These are phyloP conservation scores for Zonitis immaculata DNA, from an alignment of 2,888 invertebrate genomes.

Conservation along the genomic window DNA sequence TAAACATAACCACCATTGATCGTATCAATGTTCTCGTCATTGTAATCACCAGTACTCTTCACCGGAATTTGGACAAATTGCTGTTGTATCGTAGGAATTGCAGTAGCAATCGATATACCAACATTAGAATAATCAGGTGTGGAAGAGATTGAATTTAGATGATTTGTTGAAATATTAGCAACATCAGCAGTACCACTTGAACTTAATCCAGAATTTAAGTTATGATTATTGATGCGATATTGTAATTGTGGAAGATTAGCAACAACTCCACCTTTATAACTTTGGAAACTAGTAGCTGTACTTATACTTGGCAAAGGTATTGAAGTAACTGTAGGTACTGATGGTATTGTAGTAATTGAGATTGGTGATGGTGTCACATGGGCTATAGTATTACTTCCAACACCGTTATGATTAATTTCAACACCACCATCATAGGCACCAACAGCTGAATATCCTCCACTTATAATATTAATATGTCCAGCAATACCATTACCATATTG, in stretches of 20 bases:
- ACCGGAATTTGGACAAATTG: conserved; percentile 19
- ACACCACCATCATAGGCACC: conserved; percentile 25
- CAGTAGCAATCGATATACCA: conserved; percentile 15
- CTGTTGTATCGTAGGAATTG: conserved; percentile 7
- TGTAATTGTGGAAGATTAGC: conserved; percentile 44
- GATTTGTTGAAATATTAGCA: conserved; percentile 23
- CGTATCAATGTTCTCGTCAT: conserved; percentile 7
- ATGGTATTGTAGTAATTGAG: conserved; percentile 25
- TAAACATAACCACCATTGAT: conserved; percentile 8
- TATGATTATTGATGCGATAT: conserved; percentile 26
- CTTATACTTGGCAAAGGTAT: conserved; percentile 36
- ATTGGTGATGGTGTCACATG: conserved; percentile 27
- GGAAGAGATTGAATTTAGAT: conserved; percentile 26
- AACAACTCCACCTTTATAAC: conserved; percentile 39
- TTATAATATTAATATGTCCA: conserved; percentile 37
- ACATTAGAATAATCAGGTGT: conserved; percentile 41
- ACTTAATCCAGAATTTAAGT: background rate
- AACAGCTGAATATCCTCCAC: conserved; percentile 41
- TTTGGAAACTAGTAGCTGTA: conserved; percentile 31
- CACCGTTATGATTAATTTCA: conserved; percentile 31
- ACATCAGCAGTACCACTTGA: conserved; percentile 11
- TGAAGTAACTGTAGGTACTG: conserved; percentile 33
- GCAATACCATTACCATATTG: background rate
- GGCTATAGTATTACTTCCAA: conserved; percentile 21
- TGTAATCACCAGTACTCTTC: conserved; percentile 3